A percentile compares a stretch with the other conserved stretches of the same genome.
These are phyloP conservation scores for Xylota sylvarum DNA, from an alignment of 2,888 invertebrate species.

Conservation along the genomic window DNA sequence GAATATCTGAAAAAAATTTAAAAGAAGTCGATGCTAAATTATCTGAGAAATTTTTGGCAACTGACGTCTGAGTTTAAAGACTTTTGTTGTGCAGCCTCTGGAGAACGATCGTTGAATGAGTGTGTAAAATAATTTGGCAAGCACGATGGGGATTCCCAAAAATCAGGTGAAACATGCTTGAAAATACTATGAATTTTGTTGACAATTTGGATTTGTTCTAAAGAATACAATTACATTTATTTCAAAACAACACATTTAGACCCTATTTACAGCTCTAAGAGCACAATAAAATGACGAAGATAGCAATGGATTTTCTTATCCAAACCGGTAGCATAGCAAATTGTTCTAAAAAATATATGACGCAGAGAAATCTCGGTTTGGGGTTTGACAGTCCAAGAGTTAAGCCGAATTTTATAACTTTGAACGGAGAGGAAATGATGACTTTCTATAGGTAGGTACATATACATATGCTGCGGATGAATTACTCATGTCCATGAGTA, in stretches of 20 bases:
- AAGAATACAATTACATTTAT: not conserved
- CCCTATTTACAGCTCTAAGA: not conserved
- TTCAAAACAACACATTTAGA: not conserved
- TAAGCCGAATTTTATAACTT: not conserved
- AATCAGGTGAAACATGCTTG: not conserved
- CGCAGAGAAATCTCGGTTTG: not conserved
- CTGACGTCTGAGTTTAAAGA: not conserved
- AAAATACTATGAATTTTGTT: not conserved
- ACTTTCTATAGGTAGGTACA: no score
- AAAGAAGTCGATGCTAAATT: constrained; percentile 16
- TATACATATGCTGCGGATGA: no score
- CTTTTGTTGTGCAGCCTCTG: not conserved
- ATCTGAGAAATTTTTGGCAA: not conserved
- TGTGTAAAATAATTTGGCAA: not conserved
- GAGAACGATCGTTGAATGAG: not conserved
- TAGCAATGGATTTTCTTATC: not conserved
- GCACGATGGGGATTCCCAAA: not conserved
- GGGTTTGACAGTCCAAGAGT: not conserved
- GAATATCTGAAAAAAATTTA: not conserved
- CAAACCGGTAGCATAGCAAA: not conserved
- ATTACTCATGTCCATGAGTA: no score
- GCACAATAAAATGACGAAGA: not conserved
- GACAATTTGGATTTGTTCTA: not conserved
- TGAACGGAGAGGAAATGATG: not conserved
- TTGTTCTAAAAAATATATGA: not conserved